Base-by-base conservation (phyloP, 1,140 invertebrate genomes). In the Lanistes nyassanus region DNA sequence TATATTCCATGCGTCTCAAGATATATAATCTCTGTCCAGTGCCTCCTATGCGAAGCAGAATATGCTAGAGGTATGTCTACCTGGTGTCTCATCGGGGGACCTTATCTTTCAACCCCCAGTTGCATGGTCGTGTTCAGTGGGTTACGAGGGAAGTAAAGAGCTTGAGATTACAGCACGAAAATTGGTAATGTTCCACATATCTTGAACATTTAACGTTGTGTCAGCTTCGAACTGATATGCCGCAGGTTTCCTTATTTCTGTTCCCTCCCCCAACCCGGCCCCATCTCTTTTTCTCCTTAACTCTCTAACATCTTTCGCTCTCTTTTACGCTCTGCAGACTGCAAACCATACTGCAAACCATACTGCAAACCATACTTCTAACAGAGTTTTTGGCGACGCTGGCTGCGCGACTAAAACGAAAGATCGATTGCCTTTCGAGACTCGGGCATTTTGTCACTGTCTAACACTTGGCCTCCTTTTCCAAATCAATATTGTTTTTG, bases 271-370 rank as follows among this genome's bases (percentile, higher is more conserved):
- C 56, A 66, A 60, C 67, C 56, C 67, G 60, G 65, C 56, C 67
- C 37, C 67, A 21, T 65, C 74, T 69, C 34, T 69, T 66, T 69
- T 31, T 74, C 71, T 74, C 9, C 62, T 34, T 73, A 21, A 58
- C 70, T 73, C 37, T 58, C 70, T 58, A 29, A 56, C 69, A 56
- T 71, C 69, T 71, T 19, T 71, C 69, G 55, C 26, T 71, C 51
- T 73, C 53, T 65, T 60, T 74, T 37, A 51, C 62, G 65, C 56
- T 67, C 34, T 75, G n/a, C n/a, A n/a, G n/a, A n/a, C n/a, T n/a
- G n/a, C n/a, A n/a, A n/a, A n/a, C n/a, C n/a, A n/a, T n/a, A n/a
- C n/a, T n/a, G n/a, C n/a, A n/a, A n/a, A n/a, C n/a, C n/a, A n/a
- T n/a, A n/a, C n/a, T n/a, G n/a, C n/a, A n/a, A n/a, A n/a, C n/a